A percentile compares a stretch with the other conserved stretches of the same genome.
These are phyloP conservation scores for Indri indri DNA, from an alignment of 2,113 vertebrate genomes.

Conservation along the genomic window DNA sequence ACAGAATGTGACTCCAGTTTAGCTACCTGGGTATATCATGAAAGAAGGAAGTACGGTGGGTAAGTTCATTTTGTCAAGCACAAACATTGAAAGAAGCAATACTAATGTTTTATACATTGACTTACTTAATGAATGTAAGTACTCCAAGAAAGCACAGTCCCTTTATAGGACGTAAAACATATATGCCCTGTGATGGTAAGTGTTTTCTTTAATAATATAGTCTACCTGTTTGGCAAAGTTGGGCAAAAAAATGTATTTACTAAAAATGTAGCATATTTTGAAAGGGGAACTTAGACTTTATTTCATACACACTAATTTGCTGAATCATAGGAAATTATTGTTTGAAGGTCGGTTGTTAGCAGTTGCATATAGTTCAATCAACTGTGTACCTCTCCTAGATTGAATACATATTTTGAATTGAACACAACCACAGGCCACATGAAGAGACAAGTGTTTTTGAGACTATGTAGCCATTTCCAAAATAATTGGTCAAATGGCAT, in stretches of 20 bases:
- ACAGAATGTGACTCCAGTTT: fast-evolving
- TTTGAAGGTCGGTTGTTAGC: background rate
- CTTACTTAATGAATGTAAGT: background rate
- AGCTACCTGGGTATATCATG: background rate
- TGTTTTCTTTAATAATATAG: background rate
- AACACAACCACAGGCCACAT: background rate
- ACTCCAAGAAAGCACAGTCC: background rate
- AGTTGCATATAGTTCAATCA: background rate
- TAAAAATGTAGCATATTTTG: background rate
- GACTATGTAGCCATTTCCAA: background rate
- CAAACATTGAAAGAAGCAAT: background rate
- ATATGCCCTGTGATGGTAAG: background rate
- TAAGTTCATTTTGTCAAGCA: background rate
- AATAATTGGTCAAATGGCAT: background rate
- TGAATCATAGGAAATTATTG: background rate
- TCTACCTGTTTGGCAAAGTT: conserved; percentile 5
- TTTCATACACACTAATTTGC: background rate
- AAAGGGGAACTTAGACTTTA: background rate
- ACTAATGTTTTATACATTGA: background rate
- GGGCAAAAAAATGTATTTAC: background rate
- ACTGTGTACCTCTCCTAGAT: background rate
- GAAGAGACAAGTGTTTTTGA: background rate
- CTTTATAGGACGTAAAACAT: background rate
- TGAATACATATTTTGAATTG: background rate
- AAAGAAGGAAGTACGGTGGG: background rate